Conservation (phyloP, 2,888 invertebrate species). For the Pyrocoelia pectoralis region DNA sequence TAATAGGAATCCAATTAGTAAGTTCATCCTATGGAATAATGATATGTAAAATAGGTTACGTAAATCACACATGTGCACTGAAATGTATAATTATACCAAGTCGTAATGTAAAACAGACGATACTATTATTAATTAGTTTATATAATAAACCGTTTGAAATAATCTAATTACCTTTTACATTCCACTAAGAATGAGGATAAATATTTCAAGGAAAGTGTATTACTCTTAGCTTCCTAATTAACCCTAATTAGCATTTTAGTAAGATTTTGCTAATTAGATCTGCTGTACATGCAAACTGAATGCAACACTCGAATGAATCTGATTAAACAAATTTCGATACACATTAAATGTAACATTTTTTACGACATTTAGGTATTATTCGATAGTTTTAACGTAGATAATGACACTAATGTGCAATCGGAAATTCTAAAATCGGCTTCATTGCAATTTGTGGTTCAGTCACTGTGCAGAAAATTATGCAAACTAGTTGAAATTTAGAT, state of each 20-base stretch:
- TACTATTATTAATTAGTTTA: too few species aligned
- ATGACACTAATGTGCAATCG: background rate
- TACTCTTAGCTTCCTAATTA: background rate
- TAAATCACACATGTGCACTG: too few species aligned
- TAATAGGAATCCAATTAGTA: too few species aligned
- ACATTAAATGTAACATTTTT: too few species aligned
- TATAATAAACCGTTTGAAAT: too few species aligned
- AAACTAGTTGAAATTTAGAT: constrained; percentile 33
- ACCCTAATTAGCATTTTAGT: background rate
- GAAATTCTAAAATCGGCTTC: constrained; percentile 24
- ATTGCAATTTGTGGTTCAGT: constrained; percentile 31
- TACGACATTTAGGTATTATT: background rate
- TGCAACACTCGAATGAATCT: background rate
- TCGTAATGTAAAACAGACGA: too few species aligned
- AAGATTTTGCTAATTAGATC: background rate
- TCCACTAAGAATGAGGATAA: background rate
- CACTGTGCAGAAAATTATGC: constrained; percentile 32
- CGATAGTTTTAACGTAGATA: background rate
- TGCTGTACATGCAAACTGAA: background rate
- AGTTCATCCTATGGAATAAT: too few species aligned
- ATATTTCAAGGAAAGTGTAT: background rate
- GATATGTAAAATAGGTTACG: too few species aligned
- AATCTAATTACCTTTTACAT: background rate
- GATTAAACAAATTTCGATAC: too few species aligned
- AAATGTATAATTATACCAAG: too few species aligned